Evolutionary conservation across 2,113 vertebrate genomes (phyloP).

Genomic region (Emydura subglobosa): DNA sequence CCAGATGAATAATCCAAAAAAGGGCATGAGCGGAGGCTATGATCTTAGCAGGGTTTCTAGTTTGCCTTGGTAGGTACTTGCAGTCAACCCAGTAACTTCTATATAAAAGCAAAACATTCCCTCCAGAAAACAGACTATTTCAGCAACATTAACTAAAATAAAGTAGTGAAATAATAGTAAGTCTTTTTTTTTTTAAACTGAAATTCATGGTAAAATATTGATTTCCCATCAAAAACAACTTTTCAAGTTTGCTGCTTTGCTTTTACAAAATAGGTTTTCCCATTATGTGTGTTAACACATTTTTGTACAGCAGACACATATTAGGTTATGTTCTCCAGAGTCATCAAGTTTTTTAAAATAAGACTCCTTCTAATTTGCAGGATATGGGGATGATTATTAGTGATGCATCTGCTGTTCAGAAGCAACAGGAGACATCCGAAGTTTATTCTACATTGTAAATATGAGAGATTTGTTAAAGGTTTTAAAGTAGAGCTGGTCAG

Average conservation of each 20-base stretch:
- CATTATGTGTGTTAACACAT: slow-evolving; percentile 4
- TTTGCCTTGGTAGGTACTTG: neutral
- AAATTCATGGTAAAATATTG: neutral
- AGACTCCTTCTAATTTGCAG: neutral
- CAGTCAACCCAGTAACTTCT: slow-evolving; percentile 22
- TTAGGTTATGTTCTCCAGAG: neutral
- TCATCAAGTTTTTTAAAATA: neutral
- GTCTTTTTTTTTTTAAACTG: neutral
- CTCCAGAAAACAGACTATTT: slow-evolving; percentile 21
- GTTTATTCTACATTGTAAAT: slow-evolving; percentile 23
- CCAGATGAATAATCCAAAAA: neutral
- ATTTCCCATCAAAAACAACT: slow-evolving; percentile 33
- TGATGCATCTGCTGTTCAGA: neutral
- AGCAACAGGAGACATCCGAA: neutral
- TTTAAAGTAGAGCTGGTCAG: neutral
- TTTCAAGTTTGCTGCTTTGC: slow-evolving; percentile 11
- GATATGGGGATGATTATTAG: neutral
- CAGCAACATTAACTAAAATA: neutral
- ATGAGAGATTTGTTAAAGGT: neutral
- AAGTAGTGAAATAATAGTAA: slow-evolving; percentile 35
- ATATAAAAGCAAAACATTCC: neutral
- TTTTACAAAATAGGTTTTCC: slow-evolving; percentile 51
- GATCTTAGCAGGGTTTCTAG: neutral
- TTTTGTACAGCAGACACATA: neutral
- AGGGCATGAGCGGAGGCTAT: neutral